A percentile compares a stretch with the other conserved stretches of the same genome.
Conservation (phyloP, 2,888 invertebrate genomes). For the Blera fallax region DNA sequence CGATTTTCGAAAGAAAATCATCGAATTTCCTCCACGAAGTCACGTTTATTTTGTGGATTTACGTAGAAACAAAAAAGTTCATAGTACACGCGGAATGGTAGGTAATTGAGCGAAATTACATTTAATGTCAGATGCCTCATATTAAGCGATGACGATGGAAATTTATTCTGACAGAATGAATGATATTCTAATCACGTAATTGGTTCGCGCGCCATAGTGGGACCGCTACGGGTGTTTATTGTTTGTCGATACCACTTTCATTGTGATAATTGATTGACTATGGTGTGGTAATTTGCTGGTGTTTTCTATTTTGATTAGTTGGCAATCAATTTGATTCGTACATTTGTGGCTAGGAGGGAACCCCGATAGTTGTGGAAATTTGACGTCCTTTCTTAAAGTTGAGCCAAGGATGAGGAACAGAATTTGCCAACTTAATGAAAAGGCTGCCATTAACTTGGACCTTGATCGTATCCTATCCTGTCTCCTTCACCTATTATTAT, state of each 20-base stretch:
- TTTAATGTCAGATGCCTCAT: not conserved
- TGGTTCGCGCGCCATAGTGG: not conserved
- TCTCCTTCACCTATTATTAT: no score
- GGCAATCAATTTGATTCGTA: slow-evolving; percentile 23
- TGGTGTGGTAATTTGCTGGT: slow-evolving; percentile 24
- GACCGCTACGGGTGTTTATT: slow-evolving; percentile 26
- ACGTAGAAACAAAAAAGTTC: not conserved
- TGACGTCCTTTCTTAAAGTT: no score
- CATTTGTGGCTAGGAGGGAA: no score
- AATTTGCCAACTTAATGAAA: no score
- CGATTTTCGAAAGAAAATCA: not conserved
- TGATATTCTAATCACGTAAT: slow-evolving; percentile 52
- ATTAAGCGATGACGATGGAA: slow-evolving; percentile 8
- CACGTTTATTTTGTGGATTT: not conserved
- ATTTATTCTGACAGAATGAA: slow-evolving; percentile 32
- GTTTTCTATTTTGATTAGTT: slow-evolving; percentile 8
- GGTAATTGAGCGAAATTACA: not conserved
- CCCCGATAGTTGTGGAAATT: no score
- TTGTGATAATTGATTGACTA: slow-evolving; percentile 27
- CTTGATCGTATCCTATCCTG: no score
- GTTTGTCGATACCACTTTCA: slow-evolving; percentile 18
- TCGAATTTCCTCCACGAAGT: not conserved
- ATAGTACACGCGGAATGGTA: no score
- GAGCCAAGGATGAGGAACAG: no score
- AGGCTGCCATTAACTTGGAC: no score